phyloP scores from a whole-genome alignment of 2,113 vertebrate genomes.

The Peromyscus maniculatus region DNA sequence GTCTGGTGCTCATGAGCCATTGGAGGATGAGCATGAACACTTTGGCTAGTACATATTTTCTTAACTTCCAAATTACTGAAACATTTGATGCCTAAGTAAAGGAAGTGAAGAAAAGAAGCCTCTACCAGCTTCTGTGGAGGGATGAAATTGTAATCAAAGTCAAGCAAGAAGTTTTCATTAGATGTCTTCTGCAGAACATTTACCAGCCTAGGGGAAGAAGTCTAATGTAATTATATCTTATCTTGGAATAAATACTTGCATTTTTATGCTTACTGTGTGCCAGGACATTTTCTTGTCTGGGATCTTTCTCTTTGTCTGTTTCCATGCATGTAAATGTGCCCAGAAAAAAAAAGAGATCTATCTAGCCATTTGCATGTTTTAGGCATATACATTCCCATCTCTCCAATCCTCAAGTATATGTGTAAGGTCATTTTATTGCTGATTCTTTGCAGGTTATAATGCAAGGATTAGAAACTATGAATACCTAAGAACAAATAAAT shows the following conservation, averaged over 20 bases:
- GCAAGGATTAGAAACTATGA: not conserved
- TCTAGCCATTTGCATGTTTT: not conserved
- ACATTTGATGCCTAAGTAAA: not conserved
- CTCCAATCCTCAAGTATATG: not conserved
- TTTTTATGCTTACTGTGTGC: not conserved
- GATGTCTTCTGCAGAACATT: not conserved
- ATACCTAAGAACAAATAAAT: not conserved
- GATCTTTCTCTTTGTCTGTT: not conserved
- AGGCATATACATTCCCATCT: not conserved
- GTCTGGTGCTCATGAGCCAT: not conserved
- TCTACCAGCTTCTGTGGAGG: not conserved
- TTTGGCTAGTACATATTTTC: not conserved
- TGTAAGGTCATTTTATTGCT: not conserved
- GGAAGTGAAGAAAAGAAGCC: not conserved
- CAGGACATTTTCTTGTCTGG: not conserved
- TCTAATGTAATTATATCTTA: not conserved
- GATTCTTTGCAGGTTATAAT: not conserved
- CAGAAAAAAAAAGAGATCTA: not conserved
- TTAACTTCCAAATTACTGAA: not conserved
- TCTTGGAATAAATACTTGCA: not conserved
- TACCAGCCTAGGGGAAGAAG: not conserved
- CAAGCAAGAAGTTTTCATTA: conserved; percentile 1
- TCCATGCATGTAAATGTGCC: not conserved
- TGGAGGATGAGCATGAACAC: not conserved
- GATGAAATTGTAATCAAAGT: not conserved